Base-by-base conservation (phyloP, 2,888 invertebrate species). In the Eutolmus rufibarbis region DNA sequence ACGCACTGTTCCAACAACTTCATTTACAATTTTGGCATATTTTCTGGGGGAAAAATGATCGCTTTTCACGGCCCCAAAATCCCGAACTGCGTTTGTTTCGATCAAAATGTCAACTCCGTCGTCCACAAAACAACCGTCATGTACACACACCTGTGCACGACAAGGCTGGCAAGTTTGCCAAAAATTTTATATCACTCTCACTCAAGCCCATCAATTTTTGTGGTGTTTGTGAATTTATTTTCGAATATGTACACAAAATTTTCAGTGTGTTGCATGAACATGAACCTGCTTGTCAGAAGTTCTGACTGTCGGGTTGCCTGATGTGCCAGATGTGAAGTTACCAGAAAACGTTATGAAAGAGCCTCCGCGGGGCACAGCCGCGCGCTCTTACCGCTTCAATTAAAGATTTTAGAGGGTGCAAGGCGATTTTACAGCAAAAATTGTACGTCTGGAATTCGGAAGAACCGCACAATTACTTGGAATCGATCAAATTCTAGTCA, bases 51-150 rank as follows among this genome's bases (percentile, higher is more conserved):
- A 19, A 66, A 31, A 66, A 23, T 9, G 66, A 8, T 23, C 23
- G 23, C n/a, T 66, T 28, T 19, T 66, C 19, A 19, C 66, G 23
- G 66, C 66, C 28, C 66, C 66, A 12, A 12, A n/a, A 19, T 23
- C 12, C 19, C 5, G 28, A 79, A 51, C 79, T 79, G 46, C 79
- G 79, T 31, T 79, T 79, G 34, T 23, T 66, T 66, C 56, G 66
- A 66, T 66, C 66, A 79, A 79, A 79, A 79, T 79, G 79, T 79
- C 79, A 51, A 79, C 46, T 79, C 51, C 79, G 23, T 66, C 66
- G 66, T 66, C 51, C 51, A 79, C 79, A 79, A 78, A 79, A 79
- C 79, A 79, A 79, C 51, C 23, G 78, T 23, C 9, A 66, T 19
- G 9, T 23, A 66, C 23, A 66, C 23, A 66, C 66, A 66, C 66